These are phyloP conservation scores for Chionoecetes opilio DNA, from an alignment of 1,140 invertebrate genomes.

Conservation along the genomic window DNA sequence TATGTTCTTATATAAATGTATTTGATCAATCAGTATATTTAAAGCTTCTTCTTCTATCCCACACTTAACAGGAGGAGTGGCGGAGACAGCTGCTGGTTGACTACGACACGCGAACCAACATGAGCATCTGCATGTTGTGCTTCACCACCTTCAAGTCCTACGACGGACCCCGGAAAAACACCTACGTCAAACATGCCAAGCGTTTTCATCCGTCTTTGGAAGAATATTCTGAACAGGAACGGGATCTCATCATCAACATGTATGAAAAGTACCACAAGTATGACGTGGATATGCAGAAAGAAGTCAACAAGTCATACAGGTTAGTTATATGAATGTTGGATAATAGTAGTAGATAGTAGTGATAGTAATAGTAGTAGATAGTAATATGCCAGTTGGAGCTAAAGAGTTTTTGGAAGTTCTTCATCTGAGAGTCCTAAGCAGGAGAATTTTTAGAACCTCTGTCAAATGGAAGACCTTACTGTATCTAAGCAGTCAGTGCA, in stretches of 20 bases:
- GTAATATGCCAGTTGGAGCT: too few species aligned
- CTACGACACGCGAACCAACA: slow-evolving; percentile 80
- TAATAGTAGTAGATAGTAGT: too few species aligned
- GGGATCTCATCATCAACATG: slow-evolving; percentile 80
- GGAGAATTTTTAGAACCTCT: too few species aligned
- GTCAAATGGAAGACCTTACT: too few species aligned
- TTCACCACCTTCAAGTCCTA: slow-evolving; percentile 81
- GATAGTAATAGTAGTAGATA: too few species aligned
- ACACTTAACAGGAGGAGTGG: slow-evolving; percentile 78
- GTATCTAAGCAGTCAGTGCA: too few species aligned
- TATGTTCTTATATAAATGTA: too few species aligned
- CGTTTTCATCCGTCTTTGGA: slow-evolving; percentile 80
- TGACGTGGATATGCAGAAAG: slow-evolving; percentile 81
- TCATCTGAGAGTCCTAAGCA: too few species aligned
- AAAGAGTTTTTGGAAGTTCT: too few species aligned
- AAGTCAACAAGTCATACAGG: slow-evolving; percentile 81
- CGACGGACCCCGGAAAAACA: slow-evolving; percentile 80
- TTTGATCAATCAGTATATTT: neutral
- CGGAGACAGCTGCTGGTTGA: slow-evolving; percentile 79
- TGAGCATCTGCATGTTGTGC: slow-evolving; percentile 81
- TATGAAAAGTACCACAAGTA: slow-evolving; percentile 81
- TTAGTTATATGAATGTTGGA: too few species aligned
- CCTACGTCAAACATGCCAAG: slow-evolving; percentile 80
- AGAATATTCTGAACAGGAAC: slow-evolving; percentile 79
- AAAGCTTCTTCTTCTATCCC: neutral